Evolutionary conservation across 2,113 vertebrate species (phyloP).

Genomic region (Carettochelys insculpta): DNA sequence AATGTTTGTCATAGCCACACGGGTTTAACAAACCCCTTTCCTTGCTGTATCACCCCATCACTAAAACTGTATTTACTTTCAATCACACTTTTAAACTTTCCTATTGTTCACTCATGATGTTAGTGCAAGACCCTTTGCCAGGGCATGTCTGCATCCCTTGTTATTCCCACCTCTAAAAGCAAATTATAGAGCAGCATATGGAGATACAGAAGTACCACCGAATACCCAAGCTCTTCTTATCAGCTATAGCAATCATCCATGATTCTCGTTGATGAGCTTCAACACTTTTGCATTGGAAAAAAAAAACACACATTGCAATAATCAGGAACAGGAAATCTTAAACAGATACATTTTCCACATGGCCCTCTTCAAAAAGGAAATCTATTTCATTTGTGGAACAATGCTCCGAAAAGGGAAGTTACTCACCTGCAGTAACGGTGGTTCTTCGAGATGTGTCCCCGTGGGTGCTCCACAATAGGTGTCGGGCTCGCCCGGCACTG

Average conservation of each 20-base stretch:
- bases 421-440: no score
- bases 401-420: no score
- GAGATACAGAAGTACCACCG: fast-evolving
- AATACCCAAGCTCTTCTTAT: background rate
- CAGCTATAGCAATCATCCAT: constrained; percentile 19
- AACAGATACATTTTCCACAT: background rate
- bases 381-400: background rate
- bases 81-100: background rate
- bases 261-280: constrained; percentile 8
- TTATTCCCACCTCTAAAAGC: background rate
- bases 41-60: background rate
- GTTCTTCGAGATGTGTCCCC: no score
- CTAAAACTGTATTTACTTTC: background rate
- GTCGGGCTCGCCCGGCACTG: no score
- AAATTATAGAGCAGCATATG: background rate
- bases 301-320: background rate
- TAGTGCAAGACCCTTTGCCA: background rate
- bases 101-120: background rate
- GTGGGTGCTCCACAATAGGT: no score
- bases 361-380: constrained; percentile 23
- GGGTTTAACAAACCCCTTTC: background rate
- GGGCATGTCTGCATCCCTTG: background rate
- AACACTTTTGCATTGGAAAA: constrained; percentile 21
- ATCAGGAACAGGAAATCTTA: constrained; percentile 18
- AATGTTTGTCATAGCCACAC: background rate